These are phyloP conservation scores for Saccopteryx leptura DNA, from an alignment of 2,113 vertebrate genomes.

Conservation along the genomic window DNA sequence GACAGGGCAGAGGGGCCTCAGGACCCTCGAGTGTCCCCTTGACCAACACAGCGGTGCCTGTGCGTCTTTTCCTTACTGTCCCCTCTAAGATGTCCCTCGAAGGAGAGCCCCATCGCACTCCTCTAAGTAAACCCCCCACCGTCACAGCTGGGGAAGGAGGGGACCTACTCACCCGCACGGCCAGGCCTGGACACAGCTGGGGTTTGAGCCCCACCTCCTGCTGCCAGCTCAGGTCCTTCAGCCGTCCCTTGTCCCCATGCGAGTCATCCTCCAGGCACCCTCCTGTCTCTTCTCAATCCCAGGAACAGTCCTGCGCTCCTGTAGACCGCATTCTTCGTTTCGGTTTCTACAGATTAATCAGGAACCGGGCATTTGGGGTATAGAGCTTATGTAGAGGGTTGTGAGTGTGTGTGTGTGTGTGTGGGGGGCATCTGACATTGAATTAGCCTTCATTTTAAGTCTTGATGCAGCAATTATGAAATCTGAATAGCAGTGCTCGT, in stretches of 20 bases:
- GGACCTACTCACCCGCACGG: neutral
- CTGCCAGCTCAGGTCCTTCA: neutral
- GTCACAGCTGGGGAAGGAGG: neutral
- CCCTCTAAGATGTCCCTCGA: neutral
- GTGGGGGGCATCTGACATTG: constrained; percentile 83
- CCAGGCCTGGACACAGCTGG: neutral
- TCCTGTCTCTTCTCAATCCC: neutral
- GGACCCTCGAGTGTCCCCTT: neutral
- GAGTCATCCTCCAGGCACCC: neutral
- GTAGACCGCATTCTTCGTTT: constrained; percentile 29
- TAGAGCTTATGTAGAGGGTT: constrained; percentile 71
- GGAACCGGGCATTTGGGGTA: constrained; percentile 65
- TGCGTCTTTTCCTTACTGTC: neutral
- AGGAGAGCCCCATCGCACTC: neutral
- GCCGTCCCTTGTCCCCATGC: neutral
- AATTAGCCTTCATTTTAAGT: constrained; percentile 92
- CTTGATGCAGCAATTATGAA: constrained; percentile 90
- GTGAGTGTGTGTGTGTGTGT: constrained; percentile 14
- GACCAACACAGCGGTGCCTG: neutral
- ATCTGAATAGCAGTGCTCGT: constrained; percentile 90
- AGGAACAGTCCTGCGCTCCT: neutral
- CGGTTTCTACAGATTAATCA: constrained; percentile 64
- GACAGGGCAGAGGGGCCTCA: neutral
- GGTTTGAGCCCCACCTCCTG: neutral
- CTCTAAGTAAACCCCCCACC: neutral